phyloP scores from a whole-genome alignment of 2,113 vertebrate species.

The Gambusia holbrooki region DNA sequence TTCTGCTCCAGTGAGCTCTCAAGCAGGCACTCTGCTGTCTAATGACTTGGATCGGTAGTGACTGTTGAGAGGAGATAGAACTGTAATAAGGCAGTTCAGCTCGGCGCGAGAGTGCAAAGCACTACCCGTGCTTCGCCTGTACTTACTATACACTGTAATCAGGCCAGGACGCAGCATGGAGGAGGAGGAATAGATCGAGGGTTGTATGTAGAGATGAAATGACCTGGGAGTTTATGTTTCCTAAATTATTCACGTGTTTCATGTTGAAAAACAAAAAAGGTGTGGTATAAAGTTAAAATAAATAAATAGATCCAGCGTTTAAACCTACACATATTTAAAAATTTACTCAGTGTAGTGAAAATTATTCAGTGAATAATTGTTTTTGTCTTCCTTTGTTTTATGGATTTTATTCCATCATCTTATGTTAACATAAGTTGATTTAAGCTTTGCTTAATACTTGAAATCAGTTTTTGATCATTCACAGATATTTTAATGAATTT shows the following conservation, averaged over 20 bases:
- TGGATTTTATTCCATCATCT: neutral
- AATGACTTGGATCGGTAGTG: conserved; percentile 70
- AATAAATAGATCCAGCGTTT: neutral
- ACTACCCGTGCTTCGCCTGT: conserved; percentile 36
- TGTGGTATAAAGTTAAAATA: neutral
- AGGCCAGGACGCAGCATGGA: conserved; percentile 17
- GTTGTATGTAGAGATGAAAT: conserved; percentile 24
- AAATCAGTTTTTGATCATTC: neutral
- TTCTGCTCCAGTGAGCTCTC: conserved; percentile 61
- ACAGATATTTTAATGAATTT: neutral
- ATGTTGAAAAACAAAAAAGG: neutral
- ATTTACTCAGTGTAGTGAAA: too few species aligned
- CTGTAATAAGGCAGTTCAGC: conserved; percentile 63
- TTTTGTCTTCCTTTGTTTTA: neutral
- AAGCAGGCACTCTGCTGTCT: conserved; percentile 67
- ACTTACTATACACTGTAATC: conserved; percentile 14
- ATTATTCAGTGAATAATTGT: neutral
- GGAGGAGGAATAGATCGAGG: conserved; percentile 18
- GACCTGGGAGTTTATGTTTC: conserved; percentile 18
- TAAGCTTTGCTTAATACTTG: neutral
- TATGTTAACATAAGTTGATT: neutral
- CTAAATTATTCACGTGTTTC: conserved; percentile 17
- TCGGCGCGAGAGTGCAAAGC: conserved; percentile 7
- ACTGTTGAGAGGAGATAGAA: conserved; percentile 70
- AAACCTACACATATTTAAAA: too few species aligned